These are phyloP conservation scores for Acleris literana DNA, from an alignment of 2,888 invertebrate species.

Conservation along the genomic window DNA sequence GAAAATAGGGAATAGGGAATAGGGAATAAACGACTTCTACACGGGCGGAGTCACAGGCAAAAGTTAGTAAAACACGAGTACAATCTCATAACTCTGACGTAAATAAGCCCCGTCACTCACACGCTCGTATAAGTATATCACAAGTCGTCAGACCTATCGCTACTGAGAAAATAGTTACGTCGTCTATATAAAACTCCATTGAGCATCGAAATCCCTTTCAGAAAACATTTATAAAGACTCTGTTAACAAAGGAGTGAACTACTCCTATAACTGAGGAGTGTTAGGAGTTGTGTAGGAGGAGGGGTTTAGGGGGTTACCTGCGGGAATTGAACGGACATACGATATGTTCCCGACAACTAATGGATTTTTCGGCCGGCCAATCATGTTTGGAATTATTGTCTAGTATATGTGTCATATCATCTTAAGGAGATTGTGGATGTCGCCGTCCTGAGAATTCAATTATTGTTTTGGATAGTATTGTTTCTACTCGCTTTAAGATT, in stretches of 20 bases:
- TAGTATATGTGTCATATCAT: neutral
- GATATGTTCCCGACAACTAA: slow-evolving; percentile 45
- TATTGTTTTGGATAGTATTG: no score
- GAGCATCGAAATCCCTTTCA: slow-evolving; percentile 6
- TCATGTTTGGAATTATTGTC: neutral
- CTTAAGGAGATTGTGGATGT: no score
- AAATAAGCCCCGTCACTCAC: no score
- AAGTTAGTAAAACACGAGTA: no score
- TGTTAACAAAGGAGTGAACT: slow-evolving; percentile 4
- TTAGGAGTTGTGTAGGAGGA: slow-evolving; percentile 3
- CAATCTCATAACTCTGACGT: no score
- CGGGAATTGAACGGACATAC: slow-evolving; percentile 40
- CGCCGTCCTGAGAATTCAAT: no score
- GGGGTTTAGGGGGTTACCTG: slow-evolving; percentile 36
- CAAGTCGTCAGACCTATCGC: neutral
- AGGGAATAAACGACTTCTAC: no score
- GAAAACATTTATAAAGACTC: slow-evolving; percentile 1
- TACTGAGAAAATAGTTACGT: neutral
- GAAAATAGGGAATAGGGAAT: no score
- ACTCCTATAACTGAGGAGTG: neutral
- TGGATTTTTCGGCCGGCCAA: slow-evolving; percentile 19
- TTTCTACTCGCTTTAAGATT: no score
- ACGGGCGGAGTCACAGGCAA: no score
- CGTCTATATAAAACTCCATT: slow-evolving; percentile 1
- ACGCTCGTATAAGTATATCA: no score